Evolutionary conservation across 2,113 vertebrate species (phyloP).

Genomic region (Vulpes vulpes): DNA sequence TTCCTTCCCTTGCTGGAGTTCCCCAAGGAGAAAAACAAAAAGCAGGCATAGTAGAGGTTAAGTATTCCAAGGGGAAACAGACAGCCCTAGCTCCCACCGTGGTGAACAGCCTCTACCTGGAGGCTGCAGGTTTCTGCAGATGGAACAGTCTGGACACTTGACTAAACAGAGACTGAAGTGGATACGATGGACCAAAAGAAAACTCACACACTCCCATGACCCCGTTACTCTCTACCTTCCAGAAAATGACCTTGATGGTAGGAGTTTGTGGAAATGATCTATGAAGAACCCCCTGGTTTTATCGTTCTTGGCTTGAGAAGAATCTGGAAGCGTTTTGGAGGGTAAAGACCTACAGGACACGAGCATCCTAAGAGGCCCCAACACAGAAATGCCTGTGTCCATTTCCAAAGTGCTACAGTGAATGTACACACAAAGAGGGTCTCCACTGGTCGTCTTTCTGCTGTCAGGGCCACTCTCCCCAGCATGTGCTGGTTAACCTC

Average conservation of each 20-base stretch:
- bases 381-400: background rate
- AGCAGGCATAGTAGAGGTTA: background rate
- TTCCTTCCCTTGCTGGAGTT: background rate
- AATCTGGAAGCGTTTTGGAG: background rate
- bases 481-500: background rate
- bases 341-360: background rate
- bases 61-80: background rate
- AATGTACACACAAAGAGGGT: background rate
- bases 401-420: background rate
- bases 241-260: background rate
- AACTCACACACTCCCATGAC: rapidly evolving
- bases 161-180: background rate
- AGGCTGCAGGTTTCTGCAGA: background rate
- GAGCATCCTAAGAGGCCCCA: background rate
- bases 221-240: background rate
- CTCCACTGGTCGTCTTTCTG: background rate
- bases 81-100: rapidly evolving
- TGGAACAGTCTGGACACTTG: background rate
- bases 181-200: background rate
- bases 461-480: background rate
- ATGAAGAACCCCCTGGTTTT: background rate
- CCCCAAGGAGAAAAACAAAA: background rate
- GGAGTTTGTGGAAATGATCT: background rate
- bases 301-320: background rate
- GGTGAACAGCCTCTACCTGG: background rate